phyloP scores from a whole-genome alignment of 2,797 vertebrate genomes.

The Channa striata region DNA sequence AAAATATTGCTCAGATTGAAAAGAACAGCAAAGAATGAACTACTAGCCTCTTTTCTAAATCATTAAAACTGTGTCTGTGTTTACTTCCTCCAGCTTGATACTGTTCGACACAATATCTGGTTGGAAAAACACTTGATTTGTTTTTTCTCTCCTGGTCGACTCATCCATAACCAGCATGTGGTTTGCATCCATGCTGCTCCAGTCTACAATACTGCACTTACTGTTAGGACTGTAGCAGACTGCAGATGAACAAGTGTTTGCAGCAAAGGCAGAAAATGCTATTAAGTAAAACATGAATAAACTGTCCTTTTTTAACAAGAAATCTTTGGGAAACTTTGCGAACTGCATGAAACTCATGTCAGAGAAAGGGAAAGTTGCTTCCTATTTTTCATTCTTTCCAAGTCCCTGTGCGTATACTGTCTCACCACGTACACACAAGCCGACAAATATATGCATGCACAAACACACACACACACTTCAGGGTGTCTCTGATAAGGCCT shows the following conservation, averaged over 20 bases:
- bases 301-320: not conserved
- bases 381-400: not conserved
- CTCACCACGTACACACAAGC: slow-evolving; percentile 9
- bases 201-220: slow-evolving; percentile 30
- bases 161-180: slow-evolving; percentile 49
- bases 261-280: slow-evolving; percentile 6
- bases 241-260: slow-evolving; percentile 6
- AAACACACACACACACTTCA: slow-evolving; percentile 30
- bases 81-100: slow-evolving; percentile 11
- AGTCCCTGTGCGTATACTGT: slow-evolving; percentile 2
- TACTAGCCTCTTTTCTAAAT: slow-evolving; percentile 36
- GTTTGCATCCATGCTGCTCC: slow-evolving; percentile 37
- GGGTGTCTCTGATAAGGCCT: slow-evolving; percentile 66
- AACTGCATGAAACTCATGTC: slow-evolving; percentile 17
- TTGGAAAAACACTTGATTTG: slow-evolving; percentile 35
- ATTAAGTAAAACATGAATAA: not conserved
- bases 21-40: slow-evolving; percentile 9
- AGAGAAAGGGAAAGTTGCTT: not conserved
- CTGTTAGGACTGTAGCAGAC: slow-evolving; percentile 5
- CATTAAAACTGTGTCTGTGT: slow-evolving; percentile 15
- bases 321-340: not conserved
- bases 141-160: slow-evolving; percentile 28
- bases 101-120: slow-evolving; percentile 34
- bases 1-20: slow-evolving; percentile 14
- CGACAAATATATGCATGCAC: slow-evolving; percentile 19